Percentiles rank a stretch among this genome's conserved stretches.
phyloP scores from a whole-genome alignment of 2,888 invertebrate species.

The Drosophila tanythrix region DNA sequence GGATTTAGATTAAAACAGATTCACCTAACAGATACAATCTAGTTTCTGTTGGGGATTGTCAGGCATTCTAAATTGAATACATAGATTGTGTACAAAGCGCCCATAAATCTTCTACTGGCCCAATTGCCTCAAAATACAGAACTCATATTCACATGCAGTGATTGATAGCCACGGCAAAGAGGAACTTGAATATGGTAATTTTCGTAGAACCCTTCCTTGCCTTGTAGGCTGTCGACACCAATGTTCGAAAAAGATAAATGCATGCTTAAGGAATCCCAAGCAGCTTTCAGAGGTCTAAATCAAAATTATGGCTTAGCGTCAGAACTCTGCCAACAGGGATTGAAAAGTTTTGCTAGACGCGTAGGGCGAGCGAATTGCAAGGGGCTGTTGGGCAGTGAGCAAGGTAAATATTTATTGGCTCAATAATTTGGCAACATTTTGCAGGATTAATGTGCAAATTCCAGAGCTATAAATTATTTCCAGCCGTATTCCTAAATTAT shows the following conservation, averaged over 20 bases:
- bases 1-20: conserved; percentile 22
- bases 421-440: conserved; percentile 73
- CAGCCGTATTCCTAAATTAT: conserved; percentile 63
- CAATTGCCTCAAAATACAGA: conserved; percentile 50
- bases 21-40: conserved; percentile 10
- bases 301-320: conserved; percentile 64
- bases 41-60: conserved; percentile 6
- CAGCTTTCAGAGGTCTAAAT: conserved; percentile 57
- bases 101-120: conserved; percentile 48
- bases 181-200: conserved; percentile 40
- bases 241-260: conserved; percentile 58
- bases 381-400: conserved; percentile 26
- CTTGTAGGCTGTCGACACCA: conserved; percentile 46
- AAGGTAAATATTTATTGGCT: conserved; percentile 72
- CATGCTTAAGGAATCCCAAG: conserved; percentile 48
- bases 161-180: conserved; percentile 49
- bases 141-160: conserved; percentile 58
- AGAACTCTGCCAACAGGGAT: conserved; percentile 48
- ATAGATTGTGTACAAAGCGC: conserved; percentile 9
- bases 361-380: not conserved
- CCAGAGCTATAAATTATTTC: conserved; percentile 65
- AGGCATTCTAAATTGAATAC: conserved; percentile 21
- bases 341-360: conserved; percentile 42
- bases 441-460: conserved; percentile 67
- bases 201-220: conserved; percentile 46